A percentile compares a stretch with the other conserved stretches of the same genome.
Evolutionary conservation across 1,140 invertebrate genomes (phyloP).

Genomic region (Harlomillsia oculata): DNA sequence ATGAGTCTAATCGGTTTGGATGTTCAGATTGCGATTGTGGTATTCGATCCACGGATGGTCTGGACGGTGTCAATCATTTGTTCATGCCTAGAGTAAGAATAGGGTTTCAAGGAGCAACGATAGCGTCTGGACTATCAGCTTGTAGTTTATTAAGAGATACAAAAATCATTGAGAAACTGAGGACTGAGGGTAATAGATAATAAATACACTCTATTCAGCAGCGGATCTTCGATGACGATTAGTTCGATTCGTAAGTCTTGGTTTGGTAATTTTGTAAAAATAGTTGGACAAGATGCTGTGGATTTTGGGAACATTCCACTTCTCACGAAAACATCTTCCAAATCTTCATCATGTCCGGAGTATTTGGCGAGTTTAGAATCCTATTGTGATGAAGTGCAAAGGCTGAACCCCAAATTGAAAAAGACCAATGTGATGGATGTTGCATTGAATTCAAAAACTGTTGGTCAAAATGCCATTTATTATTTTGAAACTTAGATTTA

Average conservation of each 20-base stretch:
- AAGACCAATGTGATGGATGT: constrained; percentile 2
- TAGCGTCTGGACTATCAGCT: neutral
- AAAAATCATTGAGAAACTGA: too few species aligned
- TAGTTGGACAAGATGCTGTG: constrained; percentile 18
- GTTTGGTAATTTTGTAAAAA: neutral
- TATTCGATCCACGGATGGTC: too few species aligned
- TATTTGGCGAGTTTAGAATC: neutral
- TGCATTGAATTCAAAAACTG: neutral
- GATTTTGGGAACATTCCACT: constrained; percentile 15
- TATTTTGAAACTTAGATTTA: neutral
- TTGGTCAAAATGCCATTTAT: neutral
- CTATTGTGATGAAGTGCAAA: neutral
- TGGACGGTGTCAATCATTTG: too few species aligned
- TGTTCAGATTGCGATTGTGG: too few species aligned
- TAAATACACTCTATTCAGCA: neutral
- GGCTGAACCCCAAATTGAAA: neutral
- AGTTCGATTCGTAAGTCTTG: neutral
- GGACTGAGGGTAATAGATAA: too few species aligned
- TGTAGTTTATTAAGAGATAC: neutral
- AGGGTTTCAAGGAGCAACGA: neutral
- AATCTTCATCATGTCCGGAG: neutral
- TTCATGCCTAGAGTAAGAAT: too few species aligned
- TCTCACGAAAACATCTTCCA: neutral
- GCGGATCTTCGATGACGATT: constrained; percentile 6
- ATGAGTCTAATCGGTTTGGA: too few species aligned